Evolutionary conservation across 2,113 vertebrate genomes (phyloP).

Genomic region (Myotis brandtii): DNA sequence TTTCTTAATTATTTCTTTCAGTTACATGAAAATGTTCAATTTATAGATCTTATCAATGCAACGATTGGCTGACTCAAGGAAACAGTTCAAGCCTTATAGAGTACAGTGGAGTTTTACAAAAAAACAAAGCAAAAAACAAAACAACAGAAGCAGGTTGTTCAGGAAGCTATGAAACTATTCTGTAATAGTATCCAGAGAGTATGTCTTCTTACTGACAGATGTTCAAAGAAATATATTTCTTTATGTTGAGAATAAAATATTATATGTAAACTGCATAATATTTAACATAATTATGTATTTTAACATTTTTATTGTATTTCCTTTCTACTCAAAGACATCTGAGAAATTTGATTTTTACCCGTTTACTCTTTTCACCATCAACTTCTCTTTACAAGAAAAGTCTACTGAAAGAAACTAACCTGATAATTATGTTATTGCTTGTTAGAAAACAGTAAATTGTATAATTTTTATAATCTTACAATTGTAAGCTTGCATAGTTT

Average conservation of each 20-base stretch:
- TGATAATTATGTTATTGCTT: not conserved
- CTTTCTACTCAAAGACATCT: not conserved
- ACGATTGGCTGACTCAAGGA: not conserved
- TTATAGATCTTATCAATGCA: slow-evolving; percentile 50
- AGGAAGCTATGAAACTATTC: not conserved
- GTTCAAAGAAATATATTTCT: not conserved
- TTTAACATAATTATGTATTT: not conserved
- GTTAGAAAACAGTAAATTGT: not conserved
- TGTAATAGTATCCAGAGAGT: not conserved
- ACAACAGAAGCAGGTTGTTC: not conserved
- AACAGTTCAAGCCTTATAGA: slow-evolving; percentile 24
- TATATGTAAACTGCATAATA: not conserved
- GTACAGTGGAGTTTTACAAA: not conserved
- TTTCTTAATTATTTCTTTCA: slow-evolving; percentile 72
- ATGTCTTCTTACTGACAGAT: not conserved
- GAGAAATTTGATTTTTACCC: slow-evolving; percentile 6
- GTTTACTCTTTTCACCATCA: not conserved
- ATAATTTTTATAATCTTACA: not conserved
- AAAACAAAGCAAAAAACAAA: not conserved
- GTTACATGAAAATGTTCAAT: slow-evolving; percentile 49
- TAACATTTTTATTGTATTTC: not conserved
- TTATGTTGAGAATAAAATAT: not conserved
- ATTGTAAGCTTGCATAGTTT: not conserved
- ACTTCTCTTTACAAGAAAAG: not conserved
- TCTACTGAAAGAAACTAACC: not conserved